phyloP scores from a whole-genome alignment of 2,113 vertebrate genomes.

The Salminus brasiliensis region DNA sequence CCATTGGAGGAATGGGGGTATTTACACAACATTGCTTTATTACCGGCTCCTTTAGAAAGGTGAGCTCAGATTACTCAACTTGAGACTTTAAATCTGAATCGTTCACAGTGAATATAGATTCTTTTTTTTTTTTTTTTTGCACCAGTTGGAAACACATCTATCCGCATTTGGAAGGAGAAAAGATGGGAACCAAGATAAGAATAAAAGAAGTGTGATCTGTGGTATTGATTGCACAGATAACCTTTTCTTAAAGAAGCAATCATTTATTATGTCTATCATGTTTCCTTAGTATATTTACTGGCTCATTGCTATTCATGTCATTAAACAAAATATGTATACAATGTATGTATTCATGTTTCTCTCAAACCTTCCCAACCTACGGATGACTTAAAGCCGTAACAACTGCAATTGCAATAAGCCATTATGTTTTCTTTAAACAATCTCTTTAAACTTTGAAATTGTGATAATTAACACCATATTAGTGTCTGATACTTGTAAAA shows the following conservation, averaged over 20 bases:
- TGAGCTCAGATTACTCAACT: conserved; percentile 58
- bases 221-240: neutral
- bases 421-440: too few relatives aligned
- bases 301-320: neutral
- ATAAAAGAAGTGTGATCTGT: neutral
- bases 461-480: too few relatives aligned
- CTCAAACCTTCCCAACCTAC: neutral
- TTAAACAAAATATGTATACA: neutral
- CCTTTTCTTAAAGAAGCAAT: neutral
- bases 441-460: too few relatives aligned
- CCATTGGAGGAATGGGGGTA: conserved; percentile 57
- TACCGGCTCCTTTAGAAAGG: conserved; percentile 66
- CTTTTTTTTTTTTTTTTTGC: conserved; percentile 22
- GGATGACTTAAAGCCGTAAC: too few relatives aligned
- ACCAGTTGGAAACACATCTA: conserved; percentile 5
- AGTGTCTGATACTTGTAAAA: too few relatives aligned
- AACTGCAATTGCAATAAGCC: too few relatives aligned
- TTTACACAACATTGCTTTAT: conserved; percentile 65
- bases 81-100: conserved; percentile 51
- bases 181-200: neutral
- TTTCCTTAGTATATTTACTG: neutral
- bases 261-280: neutral
- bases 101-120: conserved; percentile 52
- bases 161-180: conserved; percentile 17
- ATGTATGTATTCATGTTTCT: neutral